A percentile compares a stretch with the other conserved stretches of the same genome.
Evolutionary conservation across 2,888 invertebrate species (phyloP).

Genomic region (Trachelus iudaicus): DNA sequence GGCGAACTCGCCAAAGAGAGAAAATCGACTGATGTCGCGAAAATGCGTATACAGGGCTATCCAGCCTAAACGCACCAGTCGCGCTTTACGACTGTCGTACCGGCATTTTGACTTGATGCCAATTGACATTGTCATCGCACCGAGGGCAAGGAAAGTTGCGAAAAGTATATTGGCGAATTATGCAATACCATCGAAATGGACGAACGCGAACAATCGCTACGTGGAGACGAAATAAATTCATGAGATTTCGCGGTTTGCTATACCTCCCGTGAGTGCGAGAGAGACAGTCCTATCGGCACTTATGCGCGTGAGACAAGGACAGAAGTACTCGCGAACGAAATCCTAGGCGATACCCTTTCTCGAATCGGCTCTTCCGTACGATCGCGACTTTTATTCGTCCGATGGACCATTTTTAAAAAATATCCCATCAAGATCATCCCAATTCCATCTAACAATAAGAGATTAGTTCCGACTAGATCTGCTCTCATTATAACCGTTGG

Average conservation of each 20-base stretch:
- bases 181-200: background rate
- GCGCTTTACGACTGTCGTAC: background rate
- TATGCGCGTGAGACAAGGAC: background rate
- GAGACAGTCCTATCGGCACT: background rate
- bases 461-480: background rate
- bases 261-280: background rate
- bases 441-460: background rate
- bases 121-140: background rate
- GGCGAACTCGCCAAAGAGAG: background rate
- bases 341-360: background rate
- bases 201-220: background rate
- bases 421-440: background rate
- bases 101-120: background rate
- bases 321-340: background rate
- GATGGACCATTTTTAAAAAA: background rate
- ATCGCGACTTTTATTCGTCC: background rate
- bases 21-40: background rate
- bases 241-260: background rate
- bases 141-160: background rate
- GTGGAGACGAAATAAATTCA: background rate
- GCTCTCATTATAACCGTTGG: background rate
- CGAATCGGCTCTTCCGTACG: background rate
- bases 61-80: background rate
- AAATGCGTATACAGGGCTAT: background rate
- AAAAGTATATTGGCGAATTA: background rate